Conservation (phyloP, 2,888 invertebrate species). For the Aspidapion aeneum region DNA sequence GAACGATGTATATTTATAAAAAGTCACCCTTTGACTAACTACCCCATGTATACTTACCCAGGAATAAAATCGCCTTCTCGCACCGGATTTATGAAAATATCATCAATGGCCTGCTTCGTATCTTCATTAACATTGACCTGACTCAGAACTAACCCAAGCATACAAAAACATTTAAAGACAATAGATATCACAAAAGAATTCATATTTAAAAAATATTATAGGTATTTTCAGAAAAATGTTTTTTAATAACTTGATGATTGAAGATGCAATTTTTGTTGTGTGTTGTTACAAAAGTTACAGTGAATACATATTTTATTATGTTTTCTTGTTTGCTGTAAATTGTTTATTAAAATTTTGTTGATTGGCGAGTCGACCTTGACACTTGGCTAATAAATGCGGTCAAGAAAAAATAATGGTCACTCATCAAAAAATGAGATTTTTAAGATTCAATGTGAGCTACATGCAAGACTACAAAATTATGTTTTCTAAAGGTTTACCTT, state of each 20-base stretch:
- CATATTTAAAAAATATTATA: too few relatives aligned
- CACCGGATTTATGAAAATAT: slow-evolving; percentile 8
- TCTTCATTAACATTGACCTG: slow-evolving; percentile 9
- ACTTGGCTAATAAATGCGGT: not conserved
- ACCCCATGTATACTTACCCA: not conserved
- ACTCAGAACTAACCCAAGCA: not conserved
- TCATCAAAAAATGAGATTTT: too few relatives aligned
- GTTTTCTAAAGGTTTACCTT: too few relatives aligned
- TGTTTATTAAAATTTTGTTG: not conserved
- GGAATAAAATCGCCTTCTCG: not conserved
- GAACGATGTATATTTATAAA: too few relatives aligned
- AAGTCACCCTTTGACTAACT: too few relatives aligned
- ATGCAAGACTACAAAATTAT: too few relatives aligned
- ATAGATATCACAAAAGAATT: not conserved
- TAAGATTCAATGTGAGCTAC: not conserved
- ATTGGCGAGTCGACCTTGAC: not conserved
- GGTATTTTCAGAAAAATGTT: too few relatives aligned
- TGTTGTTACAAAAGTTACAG: too few relatives aligned
- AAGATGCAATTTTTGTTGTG: too few relatives aligned
- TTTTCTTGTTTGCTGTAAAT: too few relatives aligned
- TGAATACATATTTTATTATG: too few relatives aligned
- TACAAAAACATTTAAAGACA: not conserved
- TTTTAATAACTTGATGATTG: too few relatives aligned
- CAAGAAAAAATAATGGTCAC: not conserved
- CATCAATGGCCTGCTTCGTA: slow-evolving; percentile 7